phyloP scores from a whole-genome alignment of 2,797 vertebrate genomes.

The Percopsis omiscomaycus region DNA sequence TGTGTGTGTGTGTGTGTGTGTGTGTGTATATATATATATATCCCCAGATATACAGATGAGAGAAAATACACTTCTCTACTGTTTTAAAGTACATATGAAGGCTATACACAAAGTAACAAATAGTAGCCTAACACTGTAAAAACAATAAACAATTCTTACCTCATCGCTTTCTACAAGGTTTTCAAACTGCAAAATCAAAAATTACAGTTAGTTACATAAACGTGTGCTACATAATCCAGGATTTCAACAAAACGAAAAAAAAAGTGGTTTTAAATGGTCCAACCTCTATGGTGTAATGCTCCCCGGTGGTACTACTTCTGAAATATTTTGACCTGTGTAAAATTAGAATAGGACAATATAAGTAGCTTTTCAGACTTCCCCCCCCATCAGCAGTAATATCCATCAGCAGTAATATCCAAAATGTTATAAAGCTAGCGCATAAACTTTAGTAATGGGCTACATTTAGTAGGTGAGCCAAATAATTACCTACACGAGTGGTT shows the following conservation, averaged over 20 bases:
- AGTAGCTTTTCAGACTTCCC: neutral
- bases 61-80: neutral
- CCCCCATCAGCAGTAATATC: neutral
- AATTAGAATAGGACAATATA: conserved; percentile 14
- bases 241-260: neutral
- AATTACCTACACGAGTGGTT: too few species aligned
- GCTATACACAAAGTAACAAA: too few species aligned
- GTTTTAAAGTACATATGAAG: too few species aligned
- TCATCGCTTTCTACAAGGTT: conserved; percentile 98
- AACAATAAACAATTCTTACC: conserved; percentile 73
- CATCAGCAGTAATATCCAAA: neutral
- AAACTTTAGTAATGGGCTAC: too few species aligned
- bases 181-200: conserved; percentile 88
- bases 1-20: too few species aligned
- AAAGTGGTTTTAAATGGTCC: conserved; percentile 4
- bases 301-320: conserved; percentile 86
- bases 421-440: too few species aligned
- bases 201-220: conserved; percentile 15
- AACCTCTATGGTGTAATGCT: conserved; percentile 97
- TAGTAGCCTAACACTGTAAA: neutral
- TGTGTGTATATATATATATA: neutral
- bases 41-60: neutral
- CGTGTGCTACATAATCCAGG: neutral
- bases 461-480: too few species aligned
- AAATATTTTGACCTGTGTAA: conserved; percentile 93